Evolutionary conservation across 2,797 vertebrate genomes (phyloP).

Genomic region (Notolabrus celidotus): DNA sequence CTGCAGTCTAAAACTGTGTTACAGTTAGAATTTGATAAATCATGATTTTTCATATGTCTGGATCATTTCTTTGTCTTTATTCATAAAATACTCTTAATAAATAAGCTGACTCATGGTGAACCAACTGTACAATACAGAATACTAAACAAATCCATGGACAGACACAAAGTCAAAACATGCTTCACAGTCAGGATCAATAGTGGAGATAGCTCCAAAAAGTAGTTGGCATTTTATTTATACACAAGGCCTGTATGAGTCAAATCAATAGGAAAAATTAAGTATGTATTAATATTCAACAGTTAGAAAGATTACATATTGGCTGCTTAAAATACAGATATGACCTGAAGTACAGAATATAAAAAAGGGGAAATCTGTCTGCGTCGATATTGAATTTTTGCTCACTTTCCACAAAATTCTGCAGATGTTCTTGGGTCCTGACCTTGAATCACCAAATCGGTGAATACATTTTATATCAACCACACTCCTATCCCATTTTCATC

Average conservation of each 20-base stretch:
- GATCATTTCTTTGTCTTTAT: too few species aligned
- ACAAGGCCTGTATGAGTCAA: neutral
- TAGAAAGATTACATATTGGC: neutral
- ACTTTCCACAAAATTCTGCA: constrained; percentile 1
- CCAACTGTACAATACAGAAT: too few species aligned
- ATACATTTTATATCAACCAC: neutral
- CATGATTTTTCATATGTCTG: too few species aligned
- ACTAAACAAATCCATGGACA: too few species aligned
- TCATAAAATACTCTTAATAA: too few species aligned
- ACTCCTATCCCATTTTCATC: constrained; percentile 11
- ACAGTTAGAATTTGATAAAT: too few species aligned
- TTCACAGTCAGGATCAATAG: too few species aligned
- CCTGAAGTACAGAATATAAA: constrained; percentile 2
- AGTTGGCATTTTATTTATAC: too few species aligned
- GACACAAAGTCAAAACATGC: too few species aligned
- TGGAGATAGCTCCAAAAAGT: neutral
- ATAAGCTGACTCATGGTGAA: too few species aligned
- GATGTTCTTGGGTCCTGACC: constrained; percentile 14
- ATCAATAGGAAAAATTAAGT: neutral
- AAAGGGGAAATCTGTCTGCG: neutral
- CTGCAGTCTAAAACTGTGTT: too few species aligned
- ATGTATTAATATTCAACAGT: neutral
- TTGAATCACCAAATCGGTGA: constrained; percentile 7
- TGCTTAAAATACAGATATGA: neutral
- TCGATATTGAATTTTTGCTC: neutral